These are phyloP conservation scores for Odontamblyopus rebecca DNA, from an alignment of 2,797 vertebrate genomes.

Conservation along the genomic window DNA sequence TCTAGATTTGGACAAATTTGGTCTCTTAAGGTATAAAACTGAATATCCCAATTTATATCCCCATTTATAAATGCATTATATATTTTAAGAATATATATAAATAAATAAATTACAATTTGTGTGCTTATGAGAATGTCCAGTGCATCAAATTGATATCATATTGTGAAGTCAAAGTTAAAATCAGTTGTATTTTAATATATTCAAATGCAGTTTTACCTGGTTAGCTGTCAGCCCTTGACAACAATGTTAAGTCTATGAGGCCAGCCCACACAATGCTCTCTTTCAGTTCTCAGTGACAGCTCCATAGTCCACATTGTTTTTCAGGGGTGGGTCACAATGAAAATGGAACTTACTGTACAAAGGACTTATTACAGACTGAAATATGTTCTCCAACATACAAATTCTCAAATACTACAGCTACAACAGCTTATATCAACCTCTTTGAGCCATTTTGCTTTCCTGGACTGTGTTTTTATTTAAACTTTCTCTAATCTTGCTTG, in stretches of 20 bases:
- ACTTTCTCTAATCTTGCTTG: slow-evolving; percentile 63
- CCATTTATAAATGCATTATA: too few species aligned
- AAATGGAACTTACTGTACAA: slow-evolving; percentile 7
- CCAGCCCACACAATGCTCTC: slow-evolving; percentile 49
- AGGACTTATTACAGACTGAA: not conserved
- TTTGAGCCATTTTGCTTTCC: slow-evolving; percentile 29
- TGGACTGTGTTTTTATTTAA: slow-evolving; percentile 41
- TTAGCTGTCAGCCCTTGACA: too few species aligned
- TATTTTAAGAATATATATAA: too few species aligned
- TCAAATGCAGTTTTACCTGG: not conserved
- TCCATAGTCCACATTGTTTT: slow-evolving; percentile 31
- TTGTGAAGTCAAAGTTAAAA: not conserved
- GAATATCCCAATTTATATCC: too few species aligned
- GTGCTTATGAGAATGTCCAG: too few species aligned
- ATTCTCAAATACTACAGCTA: not conserved
- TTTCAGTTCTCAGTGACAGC: slow-evolving; percentile 46
- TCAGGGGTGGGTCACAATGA: slow-evolving; percentile 21
- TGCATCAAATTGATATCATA: too few species aligned
- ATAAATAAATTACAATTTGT: too few species aligned
- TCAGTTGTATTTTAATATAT: not conserved
- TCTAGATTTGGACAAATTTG: too few species aligned
- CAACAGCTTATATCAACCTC: slow-evolving; percentile 1
- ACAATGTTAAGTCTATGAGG: slow-evolving; percentile 7
- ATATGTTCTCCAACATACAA: too few species aligned
- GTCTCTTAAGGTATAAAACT: too few species aligned